phyloP scores from a whole-genome alignment of 2,113 vertebrate species.

The Triplophysa tibetana region DNA sequence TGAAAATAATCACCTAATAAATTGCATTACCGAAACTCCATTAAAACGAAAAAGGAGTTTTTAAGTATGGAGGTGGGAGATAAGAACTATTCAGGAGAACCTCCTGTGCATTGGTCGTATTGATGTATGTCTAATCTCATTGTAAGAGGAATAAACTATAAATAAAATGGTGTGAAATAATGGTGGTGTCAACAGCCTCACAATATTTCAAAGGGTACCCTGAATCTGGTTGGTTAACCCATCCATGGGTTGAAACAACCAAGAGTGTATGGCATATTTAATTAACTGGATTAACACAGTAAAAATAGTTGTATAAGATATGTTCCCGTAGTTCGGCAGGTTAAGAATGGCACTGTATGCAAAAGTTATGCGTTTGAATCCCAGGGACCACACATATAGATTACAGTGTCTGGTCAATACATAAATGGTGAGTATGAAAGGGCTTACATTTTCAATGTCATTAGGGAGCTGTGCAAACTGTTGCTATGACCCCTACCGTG shows the following conservation, averaged over 20 bases:
- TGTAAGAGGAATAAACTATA: neutral
- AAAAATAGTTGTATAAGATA: too few species aligned
- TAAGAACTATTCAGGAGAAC: constrained; percentile 51
- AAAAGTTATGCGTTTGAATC: too few species aligned
- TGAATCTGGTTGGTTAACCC: neutral
- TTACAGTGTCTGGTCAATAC: too few species aligned
- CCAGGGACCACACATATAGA: too few species aligned
- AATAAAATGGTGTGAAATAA: neutral
- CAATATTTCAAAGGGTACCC: neutral
- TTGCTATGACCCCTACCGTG: constrained; percentile 1
- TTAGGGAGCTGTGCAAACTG: constrained; percentile 8
- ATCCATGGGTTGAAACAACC: too few species aligned
- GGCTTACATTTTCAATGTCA: constrained; percentile 14
- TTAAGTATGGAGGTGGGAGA: constrained; percentile 47
- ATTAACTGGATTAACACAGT: too few species aligned
- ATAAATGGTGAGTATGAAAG: neutral
- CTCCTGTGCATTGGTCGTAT: neutral
- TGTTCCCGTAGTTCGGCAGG: too few species aligned
- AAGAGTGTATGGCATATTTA: too few species aligned
- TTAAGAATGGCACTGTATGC: too few species aligned
- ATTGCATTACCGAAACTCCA: constrained; percentile 62
- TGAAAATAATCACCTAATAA: constrained; percentile 65
- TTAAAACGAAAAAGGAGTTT: constrained; percentile 54
- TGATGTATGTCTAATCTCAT: neutral
- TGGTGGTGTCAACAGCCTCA: neutral